These are phyloP conservation scores for Nansenia antarctica DNA, from an alignment of 2,113 vertebrate genomes.

Conservation along the genomic window DNA sequence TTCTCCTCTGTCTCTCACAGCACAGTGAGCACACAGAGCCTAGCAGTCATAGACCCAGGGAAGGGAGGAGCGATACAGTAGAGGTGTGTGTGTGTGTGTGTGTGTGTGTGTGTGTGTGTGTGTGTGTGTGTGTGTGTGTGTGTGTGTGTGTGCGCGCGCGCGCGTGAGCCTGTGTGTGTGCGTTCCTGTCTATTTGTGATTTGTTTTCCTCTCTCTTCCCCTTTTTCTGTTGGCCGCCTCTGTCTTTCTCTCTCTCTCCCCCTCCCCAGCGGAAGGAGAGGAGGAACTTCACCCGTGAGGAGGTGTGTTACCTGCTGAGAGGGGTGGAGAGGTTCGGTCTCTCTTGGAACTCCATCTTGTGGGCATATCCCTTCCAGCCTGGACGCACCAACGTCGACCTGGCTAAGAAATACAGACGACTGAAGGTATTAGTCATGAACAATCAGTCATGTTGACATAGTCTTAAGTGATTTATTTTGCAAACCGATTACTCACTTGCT, in stretches of 20 bases:
- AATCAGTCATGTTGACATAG: background rate
- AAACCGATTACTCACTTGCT: background rate
- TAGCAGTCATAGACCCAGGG: background rate
- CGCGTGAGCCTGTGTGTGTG: background rate
- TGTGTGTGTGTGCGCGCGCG: background rate
- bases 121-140: background rate
- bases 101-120: background rate
- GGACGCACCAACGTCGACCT: constrained; percentile 66
- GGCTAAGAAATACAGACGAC: constrained; percentile 63
- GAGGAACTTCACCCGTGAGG: constrained; percentile 60
- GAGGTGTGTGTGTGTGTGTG: background rate
- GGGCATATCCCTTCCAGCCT: constrained; percentile 65
- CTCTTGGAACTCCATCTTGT: constrained; percentile 72
- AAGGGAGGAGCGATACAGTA: background rate
- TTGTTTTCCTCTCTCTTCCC: background rate
- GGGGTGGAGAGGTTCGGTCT: constrained; percentile 58
- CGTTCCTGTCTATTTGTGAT: background rate
- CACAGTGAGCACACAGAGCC: background rate
- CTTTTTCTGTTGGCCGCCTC: too few relatives aligned
- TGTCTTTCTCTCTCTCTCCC: background rate
- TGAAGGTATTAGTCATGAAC: constrained; percentile 39
- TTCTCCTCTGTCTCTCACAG: constrained; percentile 1
- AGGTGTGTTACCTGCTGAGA: constrained; percentile 49
- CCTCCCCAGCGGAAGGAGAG: constrained; percentile 44
- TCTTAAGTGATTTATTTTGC: background rate